These are phyloP conservation scores for Celastrina argiolus DNA, from an alignment of 2,888 invertebrate species.

Conservation along the genomic window DNA sequence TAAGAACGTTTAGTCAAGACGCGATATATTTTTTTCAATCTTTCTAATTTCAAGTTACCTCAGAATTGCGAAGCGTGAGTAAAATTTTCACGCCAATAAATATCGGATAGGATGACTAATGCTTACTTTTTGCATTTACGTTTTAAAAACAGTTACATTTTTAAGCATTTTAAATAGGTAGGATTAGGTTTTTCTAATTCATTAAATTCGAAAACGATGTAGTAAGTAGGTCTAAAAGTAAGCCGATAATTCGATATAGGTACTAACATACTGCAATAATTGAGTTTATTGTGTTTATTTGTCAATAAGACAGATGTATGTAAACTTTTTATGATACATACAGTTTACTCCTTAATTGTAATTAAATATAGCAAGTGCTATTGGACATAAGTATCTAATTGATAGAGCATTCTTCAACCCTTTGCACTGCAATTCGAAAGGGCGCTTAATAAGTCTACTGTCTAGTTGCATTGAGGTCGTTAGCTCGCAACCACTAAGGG, in stretches of 20 bases:
- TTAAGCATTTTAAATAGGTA: background rate
- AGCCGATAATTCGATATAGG: too few relatives aligned
- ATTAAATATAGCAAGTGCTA: too few relatives aligned
- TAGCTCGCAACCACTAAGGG: background rate
- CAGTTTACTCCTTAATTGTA: background rate
- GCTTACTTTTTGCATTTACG: background rate
- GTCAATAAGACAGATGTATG: background rate
- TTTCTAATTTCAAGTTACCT: slow-evolving; percentile 8
- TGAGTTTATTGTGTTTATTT: too few relatives aligned
- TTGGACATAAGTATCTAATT: too few relatives aligned
- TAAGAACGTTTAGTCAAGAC: background rate
- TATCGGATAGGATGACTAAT: background rate
- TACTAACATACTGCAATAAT: too few relatives aligned
- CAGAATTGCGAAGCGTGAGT: background rate
- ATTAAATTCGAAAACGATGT: background rate
- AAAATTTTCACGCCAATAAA: slow-evolving; percentile 2
- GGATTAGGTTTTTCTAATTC: background rate
- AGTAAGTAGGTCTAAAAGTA: background rate
- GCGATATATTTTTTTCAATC: slow-evolving; percentile 4
- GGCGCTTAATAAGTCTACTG: background rate
- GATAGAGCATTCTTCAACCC: background rate
- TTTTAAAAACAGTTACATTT: background rate
- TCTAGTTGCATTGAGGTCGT: background rate
- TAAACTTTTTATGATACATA: background rate
- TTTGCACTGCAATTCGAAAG: background rate